Base-by-base conservation (phyloP, 2,888 invertebrate genomes). In the Peribatodes rhomboidaria region DNA sequence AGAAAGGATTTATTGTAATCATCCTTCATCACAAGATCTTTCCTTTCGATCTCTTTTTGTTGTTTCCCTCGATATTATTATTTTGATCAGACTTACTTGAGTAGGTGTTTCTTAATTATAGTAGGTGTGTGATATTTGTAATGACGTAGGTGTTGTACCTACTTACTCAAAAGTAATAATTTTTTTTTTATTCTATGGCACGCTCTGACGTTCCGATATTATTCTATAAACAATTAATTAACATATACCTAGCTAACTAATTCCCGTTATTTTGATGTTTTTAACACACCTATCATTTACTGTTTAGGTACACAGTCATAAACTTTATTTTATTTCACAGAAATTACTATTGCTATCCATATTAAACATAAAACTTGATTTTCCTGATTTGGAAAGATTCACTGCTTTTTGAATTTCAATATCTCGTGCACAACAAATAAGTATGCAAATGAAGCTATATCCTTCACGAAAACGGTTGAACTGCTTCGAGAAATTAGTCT, bases 1-100 rank as follows among this genome's bases (percentile, higher is more conserved):
- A 54, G 47, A 54, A 62, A 59, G 58, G 66, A 70, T 67, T 72
- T 68, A 70, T 70, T 64, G 68, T 65, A 60, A 65, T 65, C 63
- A 67, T 70, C 60, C 61, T 54, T 67, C 63, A 55, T 63, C 41
- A 35, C 35, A 41, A 37, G 61, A 65, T 67, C 37, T 63, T 65
- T 59, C 46, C 44, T 56, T 41, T 49, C 39, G 41, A 57, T 54
- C 22, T 47, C 13, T 61, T 53, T 55, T 50, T 42, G 46, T 53
- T 59, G 11, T 18, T 35, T 35, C 20, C 10, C 33, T 55, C 50
- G 50, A 18, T 50, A 33, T 50, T 50, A 50, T 50, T 16, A 35
- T 35, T 14, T 35, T 35, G 27, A 27, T 27, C 6, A 27, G n/a
- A n/a, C n/a, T n/a, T n/a, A n/a, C n/a, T n/a, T n/a, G n/a, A n/a